These are phyloP conservation scores for Imbricaverruca yamaguchii DNA, from an alignment of 2,888 invertebrate species.

Conservation along the genomic window DNA sequence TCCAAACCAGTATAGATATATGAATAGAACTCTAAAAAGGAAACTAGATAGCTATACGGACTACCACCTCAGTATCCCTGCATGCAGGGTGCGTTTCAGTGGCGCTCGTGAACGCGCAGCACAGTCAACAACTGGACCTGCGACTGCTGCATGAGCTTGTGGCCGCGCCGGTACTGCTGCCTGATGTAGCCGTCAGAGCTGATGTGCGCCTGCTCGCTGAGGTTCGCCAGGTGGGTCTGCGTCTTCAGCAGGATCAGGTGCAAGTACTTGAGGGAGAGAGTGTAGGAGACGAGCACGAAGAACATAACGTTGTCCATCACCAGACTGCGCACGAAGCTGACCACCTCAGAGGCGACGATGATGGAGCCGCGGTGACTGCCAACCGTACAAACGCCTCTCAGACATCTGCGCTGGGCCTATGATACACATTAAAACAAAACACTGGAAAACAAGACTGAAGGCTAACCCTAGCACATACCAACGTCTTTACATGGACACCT, in stretches of 20 bases:
- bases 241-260: not conserved
- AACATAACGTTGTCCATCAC: not conserved
- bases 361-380: not conserved
- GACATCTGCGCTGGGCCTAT: too few relatives aligned
- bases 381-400: not conserved
- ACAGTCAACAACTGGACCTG: not conserved
- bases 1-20: too few relatives aligned
- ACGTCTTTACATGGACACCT: too few relatives aligned
- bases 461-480: too few relatives aligned
- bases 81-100: too few relatives aligned
- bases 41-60: too few relatives aligned
- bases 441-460: too few relatives aligned
- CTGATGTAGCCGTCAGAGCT: not conserved
- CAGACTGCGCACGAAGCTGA: not conserved
- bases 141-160: not conserved
- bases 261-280: not conserved
- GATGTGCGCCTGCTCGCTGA: not conserved
- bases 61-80: too few relatives aligned
- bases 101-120: too few relatives aligned
- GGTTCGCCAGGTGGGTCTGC: not conserved
- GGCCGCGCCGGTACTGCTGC: not conserved
- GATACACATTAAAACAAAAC: too few relatives aligned
- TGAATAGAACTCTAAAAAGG: too few relatives aligned
- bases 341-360: not conserved
- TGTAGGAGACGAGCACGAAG: not conserved